Evolutionary conservation across 2,797 vertebrate species (phyloP).

Genomic region (Myotis vivesi): DNA sequence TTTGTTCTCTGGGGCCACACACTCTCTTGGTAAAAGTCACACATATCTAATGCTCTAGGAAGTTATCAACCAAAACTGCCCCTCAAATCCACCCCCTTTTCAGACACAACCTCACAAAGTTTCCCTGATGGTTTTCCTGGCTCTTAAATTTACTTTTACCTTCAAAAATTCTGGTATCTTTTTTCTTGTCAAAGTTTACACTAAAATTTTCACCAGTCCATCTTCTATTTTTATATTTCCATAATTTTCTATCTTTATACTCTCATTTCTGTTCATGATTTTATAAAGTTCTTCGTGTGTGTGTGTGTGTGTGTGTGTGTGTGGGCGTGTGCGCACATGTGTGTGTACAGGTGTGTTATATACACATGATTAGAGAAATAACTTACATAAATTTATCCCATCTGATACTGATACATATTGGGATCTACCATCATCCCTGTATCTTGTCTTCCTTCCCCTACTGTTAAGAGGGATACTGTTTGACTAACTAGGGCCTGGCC

Average conservation of each 20-base stretch:
- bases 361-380: neutral
- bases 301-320: fast-evolving
- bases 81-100: neutral
- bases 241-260: neutral
- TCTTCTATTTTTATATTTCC: neutral
- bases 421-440: too few species aligned
- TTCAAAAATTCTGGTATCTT: neutral
- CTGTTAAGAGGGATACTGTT: neutral
- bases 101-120: neutral
- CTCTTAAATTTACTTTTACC: neutral
- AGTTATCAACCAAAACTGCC: neutral
- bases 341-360: neutral
- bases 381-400: neutral
- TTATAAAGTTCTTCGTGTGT: too few species aligned
- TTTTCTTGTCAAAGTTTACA: neutral
- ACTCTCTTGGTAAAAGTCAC: neutral
- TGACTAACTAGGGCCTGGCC: neutral
- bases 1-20: neutral
- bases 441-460: neutral
- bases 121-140: neutral
- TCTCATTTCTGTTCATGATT: neutral
- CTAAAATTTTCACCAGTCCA: neutral
- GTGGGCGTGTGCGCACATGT: fast-evolving
- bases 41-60: neutral
- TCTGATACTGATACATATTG: neutral